Base-by-base conservation (phyloP, 2,113 vertebrate genomes). In the Myotis lucifugus region DNA sequence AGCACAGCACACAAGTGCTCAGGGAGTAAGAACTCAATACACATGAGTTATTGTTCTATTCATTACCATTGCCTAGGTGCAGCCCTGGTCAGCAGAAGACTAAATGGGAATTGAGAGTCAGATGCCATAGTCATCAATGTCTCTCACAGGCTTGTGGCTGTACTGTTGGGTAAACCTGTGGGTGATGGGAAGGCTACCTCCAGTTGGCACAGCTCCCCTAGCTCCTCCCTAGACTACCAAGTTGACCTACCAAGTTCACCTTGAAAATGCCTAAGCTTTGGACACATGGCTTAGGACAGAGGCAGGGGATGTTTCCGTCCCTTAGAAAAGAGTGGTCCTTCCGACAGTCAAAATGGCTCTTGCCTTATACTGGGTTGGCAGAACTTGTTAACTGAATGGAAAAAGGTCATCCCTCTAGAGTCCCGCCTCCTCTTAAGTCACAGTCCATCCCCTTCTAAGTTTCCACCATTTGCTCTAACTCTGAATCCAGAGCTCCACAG, bases 401-500 rank as follows among this genome's bases (percentile, higher is more conserved):
- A 69, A 17, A 90, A 56, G 9, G 54, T 23, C 40, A 52, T 89
- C 86, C 37, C 21, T 64, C n/a, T 70, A 87, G 34, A 86, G 14
- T 83, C 32, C 67, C 9, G 34, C 46, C 50, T 91, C 76, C 32
- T 90, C 50, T 34, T 66, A 64, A 81, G 32, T 69, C 21, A 79
- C 29, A 76, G n/a, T 32, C 29, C 21, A 13, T 9, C 37, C 61
- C 48, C 69, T 86, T 40, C 52, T 48, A 46, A 77, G 50, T 67
- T 27, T 46, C 64, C 25, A n/a, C 18, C 25, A 85, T 42, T 54
- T 79, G 42, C 11, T 59, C 37, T 50, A 70, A n/a, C 21, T 70
- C 76, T 73, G 67, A 96, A 73, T 42, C 67, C 52, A 64, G 61
- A 93, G 40, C 11, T 54, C 73, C 56, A 29, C 10, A 23, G 32